A percentile compares a stretch with the other conserved stretches of the same genome.
Evolutionary conservation across 2,797 vertebrate species (phyloP).

Genomic region (Micromesistius poutassou): DNA sequence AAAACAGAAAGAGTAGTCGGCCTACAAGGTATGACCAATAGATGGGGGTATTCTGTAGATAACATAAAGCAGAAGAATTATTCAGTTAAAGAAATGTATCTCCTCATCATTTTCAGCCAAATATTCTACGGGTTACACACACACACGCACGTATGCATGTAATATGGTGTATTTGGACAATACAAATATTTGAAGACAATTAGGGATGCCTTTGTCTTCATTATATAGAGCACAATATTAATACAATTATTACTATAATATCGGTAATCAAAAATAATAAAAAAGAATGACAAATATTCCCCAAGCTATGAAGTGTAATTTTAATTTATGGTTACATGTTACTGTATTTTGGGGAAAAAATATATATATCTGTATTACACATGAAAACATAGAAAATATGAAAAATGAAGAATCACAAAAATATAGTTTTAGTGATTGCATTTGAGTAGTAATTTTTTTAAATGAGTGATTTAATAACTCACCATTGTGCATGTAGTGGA

Average conservation of each 20-base stretch:
- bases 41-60: slow-evolving; percentile 47
- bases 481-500: slow-evolving; percentile 48
- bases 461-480: slow-evolving; percentile 38
- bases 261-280: background rate
- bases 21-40: slow-evolving; percentile 47
- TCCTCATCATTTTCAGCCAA: background rate
- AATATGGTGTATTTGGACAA: background rate
- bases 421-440: background rate
- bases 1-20: no score
- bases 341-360: background rate
- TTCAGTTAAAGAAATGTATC: background rate
- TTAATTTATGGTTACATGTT: background rate
- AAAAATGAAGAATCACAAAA: background rate
- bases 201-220: background rate
- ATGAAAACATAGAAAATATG: no score
- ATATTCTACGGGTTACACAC: background rate
- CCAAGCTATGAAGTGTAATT: background rate
- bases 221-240: background rate
- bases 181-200: background rate
- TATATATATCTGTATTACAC: no score
- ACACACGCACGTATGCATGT: no score
- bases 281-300: background rate
- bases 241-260: background rate
- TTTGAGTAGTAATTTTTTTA: background rate
- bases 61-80: background rate